Percentiles rank a stretch among this genome's conserved stretches.
phyloP scores from a whole-genome alignment of 2,797 vertebrate genomes.

The Darevskia nairensis region DNA sequence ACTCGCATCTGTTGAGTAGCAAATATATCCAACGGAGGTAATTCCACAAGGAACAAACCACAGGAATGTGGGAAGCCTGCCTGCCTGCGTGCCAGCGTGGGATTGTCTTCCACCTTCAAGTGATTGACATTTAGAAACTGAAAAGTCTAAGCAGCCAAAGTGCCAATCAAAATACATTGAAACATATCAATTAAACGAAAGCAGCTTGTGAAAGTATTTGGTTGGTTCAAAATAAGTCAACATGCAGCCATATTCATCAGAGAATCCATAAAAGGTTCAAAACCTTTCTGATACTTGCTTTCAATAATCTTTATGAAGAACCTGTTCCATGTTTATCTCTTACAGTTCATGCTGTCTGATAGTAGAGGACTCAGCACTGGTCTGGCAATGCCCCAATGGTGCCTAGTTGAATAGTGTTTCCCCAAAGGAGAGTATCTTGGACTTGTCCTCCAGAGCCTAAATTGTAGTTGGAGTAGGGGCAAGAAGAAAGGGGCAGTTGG shows the following conservation, averaged over 20 bases:
- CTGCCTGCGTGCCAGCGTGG: neutral
- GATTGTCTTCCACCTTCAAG: neutral
- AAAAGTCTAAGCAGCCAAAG: neutral
- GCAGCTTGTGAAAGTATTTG: neutral
- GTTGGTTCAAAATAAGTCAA: neutral
- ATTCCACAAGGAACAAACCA: slow-evolving; percentile 1
- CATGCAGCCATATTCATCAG: neutral
- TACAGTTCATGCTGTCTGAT: neutral
- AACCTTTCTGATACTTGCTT: neutral
- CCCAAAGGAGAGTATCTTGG: neutral
- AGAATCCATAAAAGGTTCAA: neutral
- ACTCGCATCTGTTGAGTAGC: neutral
- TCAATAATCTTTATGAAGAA: neutral
- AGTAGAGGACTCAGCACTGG: neutral
- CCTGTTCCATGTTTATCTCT: neutral
- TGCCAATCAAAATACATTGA: neutral
- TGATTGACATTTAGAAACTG: neutral
- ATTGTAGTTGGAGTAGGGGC: neutral
- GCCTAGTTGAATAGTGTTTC: neutral
- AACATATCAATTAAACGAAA: neutral
- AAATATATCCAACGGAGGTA: neutral
- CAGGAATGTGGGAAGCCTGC: neutral
- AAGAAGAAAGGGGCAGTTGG: too few species aligned
- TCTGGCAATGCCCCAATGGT: neutral
- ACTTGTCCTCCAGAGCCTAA: neutral